These are phyloP conservation scores for Serranus cabrilla DNA, from an alignment of 2,797 vertebrate genomes.

Conservation along the genomic window DNA sequence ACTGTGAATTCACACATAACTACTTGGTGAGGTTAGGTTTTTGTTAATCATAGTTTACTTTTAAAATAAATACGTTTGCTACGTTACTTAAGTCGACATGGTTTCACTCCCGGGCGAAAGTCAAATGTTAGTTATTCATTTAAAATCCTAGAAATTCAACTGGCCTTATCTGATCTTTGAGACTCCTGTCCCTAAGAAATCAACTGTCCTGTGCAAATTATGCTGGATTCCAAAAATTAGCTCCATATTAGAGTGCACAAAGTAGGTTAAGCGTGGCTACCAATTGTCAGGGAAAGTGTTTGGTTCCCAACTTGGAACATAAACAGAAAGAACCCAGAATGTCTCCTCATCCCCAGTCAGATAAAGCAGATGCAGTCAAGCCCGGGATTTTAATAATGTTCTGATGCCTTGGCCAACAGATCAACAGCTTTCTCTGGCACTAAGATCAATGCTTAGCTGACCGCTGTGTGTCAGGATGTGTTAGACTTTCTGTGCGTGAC, in stretches of 20 bases:
- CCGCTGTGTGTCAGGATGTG: constrained; percentile 15
- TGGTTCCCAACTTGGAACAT: constrained; percentile 20
- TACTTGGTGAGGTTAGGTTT: too few relatives aligned
- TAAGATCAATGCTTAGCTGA: constrained; percentile 11
- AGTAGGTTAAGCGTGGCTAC: too few relatives aligned
- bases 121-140: too few relatives aligned
- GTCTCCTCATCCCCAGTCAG: neutral
- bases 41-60: too few relatives aligned
- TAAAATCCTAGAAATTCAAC: constrained; percentile 9
- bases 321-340: neutral
- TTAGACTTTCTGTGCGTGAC: constrained; percentile 8
- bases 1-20: too few relatives aligned
- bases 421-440: neutral
- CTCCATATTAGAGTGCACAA: too few relatives aligned
- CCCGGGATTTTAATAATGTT: neutral
- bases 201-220: constrained; percentile 22
- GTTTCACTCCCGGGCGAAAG: neutral
- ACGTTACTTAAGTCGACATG: too few relatives aligned
- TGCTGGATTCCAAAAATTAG: neutral
- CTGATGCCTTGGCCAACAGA: constrained; percentile 7
- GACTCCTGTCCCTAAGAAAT: neutral
- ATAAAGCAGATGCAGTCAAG: constrained; percentile 23
- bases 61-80: too few relatives aligned
- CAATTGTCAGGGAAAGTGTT: constrained; percentile 7
- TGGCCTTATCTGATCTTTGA: constrained; percentile 3